Percentiles rank a stretch among this genome's conserved stretches.
Conservation (phyloP, 92 coral and sea anemone genomes). For the Anthopleura xanthogrammica region DNA sequence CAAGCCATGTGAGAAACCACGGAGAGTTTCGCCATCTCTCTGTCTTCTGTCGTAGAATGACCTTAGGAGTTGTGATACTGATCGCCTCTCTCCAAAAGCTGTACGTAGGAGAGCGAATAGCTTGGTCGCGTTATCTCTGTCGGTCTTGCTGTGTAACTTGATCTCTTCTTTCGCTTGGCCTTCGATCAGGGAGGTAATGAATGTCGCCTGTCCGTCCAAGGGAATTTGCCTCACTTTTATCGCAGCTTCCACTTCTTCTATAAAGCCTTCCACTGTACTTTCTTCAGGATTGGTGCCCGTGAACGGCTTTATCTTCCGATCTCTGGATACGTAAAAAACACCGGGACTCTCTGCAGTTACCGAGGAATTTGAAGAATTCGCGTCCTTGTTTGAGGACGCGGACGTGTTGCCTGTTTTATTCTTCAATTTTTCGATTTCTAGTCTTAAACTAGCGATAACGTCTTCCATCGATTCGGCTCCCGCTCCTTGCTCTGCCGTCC, state of each 20-base stretch:
- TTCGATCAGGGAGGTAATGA: background rate
- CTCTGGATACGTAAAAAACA: slow-evolving; percentile 4
- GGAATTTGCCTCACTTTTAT: slow-evolving; percentile 7
- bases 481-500: too few relatives aligned
- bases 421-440: background rate
- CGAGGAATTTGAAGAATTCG: too few relatives aligned
- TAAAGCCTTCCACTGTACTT: slow-evolving; percentile 6
- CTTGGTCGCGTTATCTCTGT: background rate
- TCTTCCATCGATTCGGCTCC: background rate
- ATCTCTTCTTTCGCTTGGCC: slow-evolving; percentile 31
- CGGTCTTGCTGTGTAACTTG: background rate
- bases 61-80: slow-evolving; percentile 24
- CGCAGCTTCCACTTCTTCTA: slow-evolving; percentile 14
- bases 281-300: slow-evolving; percentile 5
- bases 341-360: too few relatives aligned
- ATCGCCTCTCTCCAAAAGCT: slow-evolving; percentile 22
- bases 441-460: background rate
- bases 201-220: background rate
- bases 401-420: background rate
- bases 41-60: slow-evolving; percentile 31
- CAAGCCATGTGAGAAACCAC: slow-evolving; percentile 26
- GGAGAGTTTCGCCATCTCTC: slow-evolving; percentile 25
- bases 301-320: slow-evolving; percentile 9
- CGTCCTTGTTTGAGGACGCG: background rate
- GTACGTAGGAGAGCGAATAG: background rate